Conservation (phyloP, 2,797 vertebrate genomes). For the Clamator glandarius region DNA sequence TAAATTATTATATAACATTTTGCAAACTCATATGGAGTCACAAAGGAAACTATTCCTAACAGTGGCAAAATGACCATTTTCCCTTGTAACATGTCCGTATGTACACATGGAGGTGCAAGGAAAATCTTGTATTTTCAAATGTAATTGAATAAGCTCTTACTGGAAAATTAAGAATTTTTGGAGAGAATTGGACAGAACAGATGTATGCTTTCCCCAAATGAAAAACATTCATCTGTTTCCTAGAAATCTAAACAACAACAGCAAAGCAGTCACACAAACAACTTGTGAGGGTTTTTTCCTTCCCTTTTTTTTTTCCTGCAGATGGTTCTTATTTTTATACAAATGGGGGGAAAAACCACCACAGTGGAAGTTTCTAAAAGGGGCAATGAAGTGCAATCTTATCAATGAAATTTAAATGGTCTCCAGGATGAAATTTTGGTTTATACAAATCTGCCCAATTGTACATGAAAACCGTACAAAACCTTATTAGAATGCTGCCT, state of each 20-base stretch:
- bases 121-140: conserved; percentile 43
- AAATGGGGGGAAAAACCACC: background rate
- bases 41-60: conserved; percentile 55
- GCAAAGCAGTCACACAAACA: conserved; percentile 56
- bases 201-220: conserved; percentile 70
- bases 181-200: conserved; percentile 70
- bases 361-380: conserved; percentile 29
- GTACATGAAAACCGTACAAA: conserved; percentile 24
- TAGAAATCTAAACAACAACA: conserved; percentile 78
- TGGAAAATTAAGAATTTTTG: conserved; percentile 72
- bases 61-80: conserved; percentile 26
- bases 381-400: conserved; percentile 38
- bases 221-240: conserved; percentile 73
- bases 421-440: conserved; percentile 10
- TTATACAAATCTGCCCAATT: background rate
- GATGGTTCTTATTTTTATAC: conserved; percentile 67
- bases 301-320: conserved; percentile 1
- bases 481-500: conserved; percentile 39
- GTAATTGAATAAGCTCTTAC: conserved; percentile 49
- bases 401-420: conserved; percentile 47
- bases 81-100: background rate
- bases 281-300: background rate
- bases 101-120: background rate
- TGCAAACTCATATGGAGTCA: conserved; percentile 27
- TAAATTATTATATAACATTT: conserved; percentile 59